Evolutionary conservation across 2,113 vertebrate genomes (phyloP).

Genomic region (Perca fluviatilis): DNA sequence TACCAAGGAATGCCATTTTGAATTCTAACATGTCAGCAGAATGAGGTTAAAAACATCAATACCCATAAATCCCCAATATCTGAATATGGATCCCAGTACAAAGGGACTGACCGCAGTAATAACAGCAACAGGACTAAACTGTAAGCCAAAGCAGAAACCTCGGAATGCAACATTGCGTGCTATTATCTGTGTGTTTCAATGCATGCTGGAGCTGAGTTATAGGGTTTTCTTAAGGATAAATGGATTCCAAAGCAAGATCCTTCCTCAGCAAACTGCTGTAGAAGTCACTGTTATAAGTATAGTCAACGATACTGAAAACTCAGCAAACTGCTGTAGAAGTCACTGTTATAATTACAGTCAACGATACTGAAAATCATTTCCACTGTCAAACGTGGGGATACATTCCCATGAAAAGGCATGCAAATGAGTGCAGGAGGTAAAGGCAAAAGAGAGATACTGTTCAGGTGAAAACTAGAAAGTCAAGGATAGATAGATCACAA

Average conservation of each 20-base stretch:
- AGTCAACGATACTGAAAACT: conserved; percentile 52
- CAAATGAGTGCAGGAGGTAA: conserved; percentile 41
- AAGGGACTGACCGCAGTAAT: conserved; percentile 66
- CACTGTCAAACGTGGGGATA: conserved; percentile 31
- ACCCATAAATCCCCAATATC: conserved; percentile 76
- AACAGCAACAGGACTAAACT: conserved; percentile 52
- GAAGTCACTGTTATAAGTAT: conserved; percentile 47
- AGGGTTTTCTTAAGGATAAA: conserved; percentile 56
- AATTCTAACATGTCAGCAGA: conserved; percentile 79
- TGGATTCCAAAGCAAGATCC: conserved; percentile 57
- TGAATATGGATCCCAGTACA: conserved; percentile 78
- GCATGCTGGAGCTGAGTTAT: conserved; percentile 48
- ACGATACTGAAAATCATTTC: conserved; percentile 52
- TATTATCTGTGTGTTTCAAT: conserved; percentile 63
- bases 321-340: conserved; percentile 58
- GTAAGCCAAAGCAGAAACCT: conserved; percentile 59
- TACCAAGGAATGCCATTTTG: conserved; percentile 69
- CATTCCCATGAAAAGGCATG: conserved; percentile 39
- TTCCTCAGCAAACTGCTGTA: conserved; percentile 58
- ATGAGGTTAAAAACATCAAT: conserved; percentile 79
- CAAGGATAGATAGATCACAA: conserved; percentile 21
- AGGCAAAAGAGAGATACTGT: conserved; percentile 9
- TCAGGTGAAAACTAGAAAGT: conserved; percentile 21
- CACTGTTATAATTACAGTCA: conserved; percentile 46
- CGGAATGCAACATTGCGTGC: conserved; percentile 56